These are phyloP conservation scores for Triplophysa dalaica DNA, from an alignment of 2,113 vertebrate genomes.

Conservation along the genomic window DNA sequence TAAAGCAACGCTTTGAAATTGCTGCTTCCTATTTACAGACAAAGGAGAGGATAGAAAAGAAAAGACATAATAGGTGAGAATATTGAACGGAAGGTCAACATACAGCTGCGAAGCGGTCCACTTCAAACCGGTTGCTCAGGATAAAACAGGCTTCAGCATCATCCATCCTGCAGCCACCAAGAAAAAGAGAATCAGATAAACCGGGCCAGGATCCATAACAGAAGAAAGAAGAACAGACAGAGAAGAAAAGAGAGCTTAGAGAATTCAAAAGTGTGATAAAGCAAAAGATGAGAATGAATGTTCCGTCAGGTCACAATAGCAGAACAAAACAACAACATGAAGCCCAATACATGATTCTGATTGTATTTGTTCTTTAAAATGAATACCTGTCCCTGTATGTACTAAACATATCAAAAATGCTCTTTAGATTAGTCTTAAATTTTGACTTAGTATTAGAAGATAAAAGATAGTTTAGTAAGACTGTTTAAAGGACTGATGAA, in stretches of 20 bases:
- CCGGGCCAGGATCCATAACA: slow-evolving; percentile 12
- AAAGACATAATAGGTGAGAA: background rate
- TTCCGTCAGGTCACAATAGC: no score
- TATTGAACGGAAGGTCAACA: slow-evolving; percentile 50
- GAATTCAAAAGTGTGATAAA: no score
- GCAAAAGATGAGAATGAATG: no score
- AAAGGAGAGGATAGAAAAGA: background rate
- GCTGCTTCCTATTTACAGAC: slow-evolving; percentile 1
- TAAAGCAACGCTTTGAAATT: background rate
- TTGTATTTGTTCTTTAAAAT: no score
- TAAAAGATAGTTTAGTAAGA: no score
- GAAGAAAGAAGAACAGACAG: background rate
- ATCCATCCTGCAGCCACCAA: slow-evolving; percentile 77
- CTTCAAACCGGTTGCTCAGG: slow-evolving; percentile 83
- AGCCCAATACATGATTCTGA: no score
- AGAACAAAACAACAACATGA: no score
- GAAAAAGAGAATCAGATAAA: slow-evolving; percentile 48
- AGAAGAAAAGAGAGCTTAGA: slow-evolving; percentile 23
- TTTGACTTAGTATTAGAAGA: no score
- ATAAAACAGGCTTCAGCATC: slow-evolving; percentile 85
- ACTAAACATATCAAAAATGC: no score
- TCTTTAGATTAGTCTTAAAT: no score
- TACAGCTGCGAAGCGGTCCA: slow-evolving; percentile 83
- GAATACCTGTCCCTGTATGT: no score
- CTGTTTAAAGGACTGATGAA: no score